These are phyloP conservation scores for Agonopterix arenella DNA, from an alignment of 2,888 invertebrate species.

Conservation along the genomic window DNA sequence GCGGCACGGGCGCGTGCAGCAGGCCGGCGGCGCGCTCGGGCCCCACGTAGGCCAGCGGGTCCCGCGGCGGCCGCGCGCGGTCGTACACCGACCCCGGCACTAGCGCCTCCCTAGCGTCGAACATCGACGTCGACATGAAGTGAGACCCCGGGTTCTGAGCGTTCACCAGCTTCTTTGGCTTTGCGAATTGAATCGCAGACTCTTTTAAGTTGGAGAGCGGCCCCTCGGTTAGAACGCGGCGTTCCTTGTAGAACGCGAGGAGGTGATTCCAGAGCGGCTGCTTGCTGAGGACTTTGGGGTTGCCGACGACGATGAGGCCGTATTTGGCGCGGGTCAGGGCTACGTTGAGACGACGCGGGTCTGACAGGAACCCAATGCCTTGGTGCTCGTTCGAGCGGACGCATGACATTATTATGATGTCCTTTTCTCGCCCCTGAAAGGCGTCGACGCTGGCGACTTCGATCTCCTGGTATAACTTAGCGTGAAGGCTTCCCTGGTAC, in stretches of 20 bases:
- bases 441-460: slow-evolving; percentile 99
- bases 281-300: slow-evolving; percentile 98
- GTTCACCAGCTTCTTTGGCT: slow-evolving; percentile 97
- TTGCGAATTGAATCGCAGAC: slow-evolving; percentile 97
- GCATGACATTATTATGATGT: slow-evolving; percentile 99
- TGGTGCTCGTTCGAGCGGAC: slow-evolving; percentile 99
- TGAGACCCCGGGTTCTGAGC: slow-evolving; percentile 96
- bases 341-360: slow-evolving; percentile 97
- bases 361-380: slow-evolving; percentile 98
- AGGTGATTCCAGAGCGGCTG: slow-evolving; percentile 99
- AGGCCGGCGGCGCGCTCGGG: slow-evolving; percentile 86
- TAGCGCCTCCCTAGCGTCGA: slow-evolving; percentile 96
- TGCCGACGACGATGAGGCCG: slow-evolving; percentile 98
- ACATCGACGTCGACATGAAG: slow-evolving; percentile 98
- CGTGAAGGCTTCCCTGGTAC: slow-evolving; percentile 97
- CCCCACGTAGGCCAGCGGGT: slow-evolving; percentile 95
- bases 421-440: slow-evolving; percentile 99
- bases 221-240: slow-evolving; percentile 97
- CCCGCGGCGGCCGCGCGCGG: slow-evolving; percentile 87
- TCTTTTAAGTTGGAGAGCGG: slow-evolving; percentile 98
- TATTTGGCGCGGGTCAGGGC: slow-evolving; percentile 98
- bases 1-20: slow-evolving; percentile 92
- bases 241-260: slow-evolving; percentile 97
- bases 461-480: slow-evolving; percentile 97
- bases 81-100: slow-evolving; percentile 96